A percentile compares a stretch with the other conserved stretches of the same genome.
Evolutionary conservation across 2,888 invertebrate species (phyloP).

Genomic region (Venusia cambrica): DNA sequence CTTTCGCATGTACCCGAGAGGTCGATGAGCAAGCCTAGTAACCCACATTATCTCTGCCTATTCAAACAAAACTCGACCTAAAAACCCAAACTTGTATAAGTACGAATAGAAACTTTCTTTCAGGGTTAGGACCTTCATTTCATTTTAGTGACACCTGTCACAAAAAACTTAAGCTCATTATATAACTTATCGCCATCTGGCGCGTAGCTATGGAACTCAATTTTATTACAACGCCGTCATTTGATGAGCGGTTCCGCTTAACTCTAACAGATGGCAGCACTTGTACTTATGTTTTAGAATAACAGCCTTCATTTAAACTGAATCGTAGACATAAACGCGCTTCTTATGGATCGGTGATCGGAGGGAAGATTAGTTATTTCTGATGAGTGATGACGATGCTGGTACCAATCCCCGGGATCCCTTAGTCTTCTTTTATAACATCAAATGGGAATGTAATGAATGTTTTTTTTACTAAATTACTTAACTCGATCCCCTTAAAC

Average conservation of each 20-base stretch:
- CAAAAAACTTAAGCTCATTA: conserved; percentile 9
- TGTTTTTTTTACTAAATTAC: no score
- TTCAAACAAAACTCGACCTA: conserved; percentile 44
- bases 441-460: no score
- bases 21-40: conserved; percentile 59
- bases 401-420: no score
- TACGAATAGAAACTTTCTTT: conserved; percentile 28
- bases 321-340: no score
- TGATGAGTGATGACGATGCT: no score
- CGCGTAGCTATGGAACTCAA: conserved; percentile 13
- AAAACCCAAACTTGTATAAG: conserved; percentile 25
- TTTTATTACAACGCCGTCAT: conserved; percentile 1
- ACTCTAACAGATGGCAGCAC: conserved; percentile 18
- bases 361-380: no score
- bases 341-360: no score
- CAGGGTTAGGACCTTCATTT: conserved; percentile 7
- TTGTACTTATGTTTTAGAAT: no score
- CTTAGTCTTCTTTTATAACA: no score
- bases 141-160: conserved; percentile 40
- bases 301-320: no score
- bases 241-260: conserved; percentile 1
- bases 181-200: conserved; percentile 34
- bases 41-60: conserved; percentile 55
- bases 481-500: no score
- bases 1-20: conserved; percentile 63